Evolutionary conservation across 2,888 invertebrate species (phyloP), one percentile per base, ranked within the genome.

Genomic region (Bugulina stolonifera): DNA sequence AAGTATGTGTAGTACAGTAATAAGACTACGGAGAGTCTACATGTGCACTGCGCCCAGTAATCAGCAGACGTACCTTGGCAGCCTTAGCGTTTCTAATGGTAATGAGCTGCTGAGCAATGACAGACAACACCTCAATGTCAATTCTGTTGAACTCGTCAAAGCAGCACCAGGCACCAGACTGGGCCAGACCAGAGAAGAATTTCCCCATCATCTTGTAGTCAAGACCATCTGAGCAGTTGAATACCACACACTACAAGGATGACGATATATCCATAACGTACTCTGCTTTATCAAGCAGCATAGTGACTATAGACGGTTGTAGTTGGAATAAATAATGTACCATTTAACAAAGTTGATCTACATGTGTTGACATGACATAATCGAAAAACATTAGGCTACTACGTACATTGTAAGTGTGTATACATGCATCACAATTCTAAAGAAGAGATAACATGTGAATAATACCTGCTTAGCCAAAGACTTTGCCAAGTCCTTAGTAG

Each of bases 101-200:
- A 74, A 93, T 93, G 73, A 93, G 86, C 80, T 93, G 93, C 78
- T 93, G 93, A 0, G 93, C 93, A 78, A 93, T 93, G 1, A 93
- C 93, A 22, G 93, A 93, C 73, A 93, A 84, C 54, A 93, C 93
- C 83, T 93, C 93, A 77, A 93, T 93, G 80, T 93, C 92, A 73
- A 94, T 93, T 3, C 93, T 88, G 84, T 94, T 93, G 83, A 93
- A 93, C 82, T 94, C 93, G 82, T 93, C 93, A 82, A 94, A 93
- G 79, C 93, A 94, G 79, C 93, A 93, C 93, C 93, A 93, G 1
- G 93, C 93, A 0, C 94, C 94, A 0, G 92, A 92, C 72, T 93
- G 93, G 0, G 93, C 93, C 76, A 93, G 83, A 0, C 94, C 94
- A 1, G 93, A 91, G 85, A 93, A 93, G 82, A 93, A 93, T 73